A percentile compares a stretch with the other conserved stretches of the same genome.
Evolutionary conservation across 2,888 invertebrate species (phyloP).

Genomic region (Anoncus sp.): DNA sequence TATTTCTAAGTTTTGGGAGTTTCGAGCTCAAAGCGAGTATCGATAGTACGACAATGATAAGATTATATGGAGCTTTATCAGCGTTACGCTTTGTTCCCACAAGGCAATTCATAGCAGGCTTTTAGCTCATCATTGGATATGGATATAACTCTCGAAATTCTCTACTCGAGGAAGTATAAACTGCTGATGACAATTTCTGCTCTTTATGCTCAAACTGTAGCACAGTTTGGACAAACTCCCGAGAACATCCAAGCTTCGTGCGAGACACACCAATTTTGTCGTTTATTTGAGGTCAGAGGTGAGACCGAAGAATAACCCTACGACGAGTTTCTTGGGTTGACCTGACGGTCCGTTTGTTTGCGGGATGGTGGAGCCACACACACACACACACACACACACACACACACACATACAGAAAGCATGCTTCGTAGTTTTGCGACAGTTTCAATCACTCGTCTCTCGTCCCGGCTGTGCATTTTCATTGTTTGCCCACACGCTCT

Average conservation of each 20-base stretch:
- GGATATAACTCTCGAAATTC: no score
- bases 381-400: no score
- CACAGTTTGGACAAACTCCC: not conserved
- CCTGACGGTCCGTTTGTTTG: conserved; percentile 47
- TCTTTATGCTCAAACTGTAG: not conserved
- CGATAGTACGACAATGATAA: not conserved
- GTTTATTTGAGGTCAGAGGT: not conserved
- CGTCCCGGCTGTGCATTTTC: conserved; percentile 6
- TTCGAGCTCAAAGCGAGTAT: not conserved
- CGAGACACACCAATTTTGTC: not conserved
- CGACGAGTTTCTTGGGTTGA: conserved; percentile 47
- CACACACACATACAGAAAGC: conserved; percentile 1
- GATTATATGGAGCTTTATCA: no score
- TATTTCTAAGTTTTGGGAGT: conserved; percentile 19
- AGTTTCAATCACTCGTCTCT: conserved; percentile 58
- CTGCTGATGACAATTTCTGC: not conserved
- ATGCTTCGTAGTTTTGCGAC: conserved; percentile 29
- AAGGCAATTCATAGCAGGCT: not conserved
- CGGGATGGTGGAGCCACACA: not conserved
- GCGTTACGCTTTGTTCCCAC: no score
- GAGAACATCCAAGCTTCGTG: not conserved
- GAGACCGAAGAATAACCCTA: not conserved
- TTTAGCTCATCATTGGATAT: not conserved
- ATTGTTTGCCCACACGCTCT: not conserved
- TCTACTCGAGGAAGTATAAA: not conserved